phyloP scores from a whole-genome alignment of 1,140 invertebrate species.

The Brachionus plicatilis region DNA sequence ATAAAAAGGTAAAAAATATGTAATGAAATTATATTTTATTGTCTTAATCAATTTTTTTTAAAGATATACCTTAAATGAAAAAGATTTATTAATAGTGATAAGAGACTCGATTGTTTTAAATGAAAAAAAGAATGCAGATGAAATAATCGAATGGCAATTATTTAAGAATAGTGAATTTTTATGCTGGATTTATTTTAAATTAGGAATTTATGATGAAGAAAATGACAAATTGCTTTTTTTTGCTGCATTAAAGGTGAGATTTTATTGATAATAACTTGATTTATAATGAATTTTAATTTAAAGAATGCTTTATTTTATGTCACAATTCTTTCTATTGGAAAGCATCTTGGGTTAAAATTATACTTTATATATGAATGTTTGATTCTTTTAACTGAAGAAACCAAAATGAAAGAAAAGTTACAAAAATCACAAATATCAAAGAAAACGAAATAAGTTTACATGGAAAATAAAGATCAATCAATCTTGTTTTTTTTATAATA shows the following conservation, averaged over 20 bases:
- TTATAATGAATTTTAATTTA: neutral
- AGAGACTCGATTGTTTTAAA: neutral
- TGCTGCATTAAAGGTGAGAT: neutral
- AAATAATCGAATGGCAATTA: neutral
- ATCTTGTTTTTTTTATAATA: neutral
- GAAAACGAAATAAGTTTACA: neutral
- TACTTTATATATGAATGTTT: neutral
- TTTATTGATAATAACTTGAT: neutral
- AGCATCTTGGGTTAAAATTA: neutral
- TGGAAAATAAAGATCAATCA: neutral
- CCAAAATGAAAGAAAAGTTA: neutral
- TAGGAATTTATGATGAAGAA: neutral
- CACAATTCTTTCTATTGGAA: neutral
- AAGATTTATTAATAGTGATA: neutral
- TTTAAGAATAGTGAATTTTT: slow-evolving; percentile 1
- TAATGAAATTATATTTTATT: no score
- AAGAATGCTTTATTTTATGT: neutral
- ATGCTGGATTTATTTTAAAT: neutral
- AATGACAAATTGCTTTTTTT: neutral
- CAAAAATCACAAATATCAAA: neutral
- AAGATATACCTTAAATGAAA: neutral
- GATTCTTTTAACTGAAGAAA: neutral
- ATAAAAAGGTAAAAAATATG: no score
- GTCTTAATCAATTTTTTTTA: neutral
- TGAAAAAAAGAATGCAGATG: neutral